These are phyloP conservation scores for Belgica antarctica DNA, from an alignment of 2,888 invertebrate genomes.

Conservation along the genomic window DNA sequence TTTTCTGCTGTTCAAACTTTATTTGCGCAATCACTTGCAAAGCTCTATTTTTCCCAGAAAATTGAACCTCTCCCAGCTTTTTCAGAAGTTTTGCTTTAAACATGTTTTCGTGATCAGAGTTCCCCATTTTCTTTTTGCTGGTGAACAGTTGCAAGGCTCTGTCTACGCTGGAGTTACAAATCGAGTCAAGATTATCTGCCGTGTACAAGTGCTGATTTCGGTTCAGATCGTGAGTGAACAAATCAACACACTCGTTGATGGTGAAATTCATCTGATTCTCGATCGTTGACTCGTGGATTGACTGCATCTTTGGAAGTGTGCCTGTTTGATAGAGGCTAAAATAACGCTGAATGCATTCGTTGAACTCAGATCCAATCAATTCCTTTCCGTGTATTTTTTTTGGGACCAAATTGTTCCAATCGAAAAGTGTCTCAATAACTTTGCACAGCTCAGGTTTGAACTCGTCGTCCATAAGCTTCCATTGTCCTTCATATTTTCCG, in stretches of 20 bases:
- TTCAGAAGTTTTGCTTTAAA: not conserved
- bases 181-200: not conserved
- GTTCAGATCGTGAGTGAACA: not conserved
- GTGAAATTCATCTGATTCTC: conserved; percentile 17
- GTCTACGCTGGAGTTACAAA: not conserved
- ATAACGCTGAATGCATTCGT: conserved; percentile 61
- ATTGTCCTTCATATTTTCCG: not conserved
- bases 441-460: conserved; percentile 72
- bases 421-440: conserved; percentile 68
- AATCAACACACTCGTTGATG: conserved; percentile 53
- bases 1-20: too few species aligned
- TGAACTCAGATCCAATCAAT: conserved; percentile 58
- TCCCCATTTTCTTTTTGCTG: not conserved
- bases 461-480: conserved; percentile 77
- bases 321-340: not conserved
- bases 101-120: not conserved
- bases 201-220: not conserved
- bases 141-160: not conserved
- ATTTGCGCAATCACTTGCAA: too few species aligned
- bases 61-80: too few species aligned
- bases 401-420: conserved; percentile 73
- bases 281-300: conserved; percentile 27
- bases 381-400: conserved; percentile 90
- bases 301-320: not conserved
- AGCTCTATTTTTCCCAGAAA: too few species aligned